Conservation (phyloP, 1,140 invertebrate genomes). For the Pseudomyrmex cubaensis region DNA sequence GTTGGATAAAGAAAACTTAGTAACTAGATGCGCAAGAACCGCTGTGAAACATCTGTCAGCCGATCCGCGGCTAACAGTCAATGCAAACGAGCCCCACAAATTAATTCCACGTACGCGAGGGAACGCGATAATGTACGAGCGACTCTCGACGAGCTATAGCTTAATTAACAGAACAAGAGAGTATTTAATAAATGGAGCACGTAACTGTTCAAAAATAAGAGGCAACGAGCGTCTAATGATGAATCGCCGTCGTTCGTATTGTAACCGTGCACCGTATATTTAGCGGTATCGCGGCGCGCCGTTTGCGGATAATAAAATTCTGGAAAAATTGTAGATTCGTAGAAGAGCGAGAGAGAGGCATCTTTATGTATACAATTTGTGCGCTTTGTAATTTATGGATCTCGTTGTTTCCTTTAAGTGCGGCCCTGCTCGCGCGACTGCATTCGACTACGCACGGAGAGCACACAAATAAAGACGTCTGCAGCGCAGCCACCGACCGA, state of each 20-base stretch:
- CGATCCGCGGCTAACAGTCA: conserved; percentile 33
- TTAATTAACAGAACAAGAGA: conserved; percentile 57
- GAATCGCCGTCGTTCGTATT: background rate
- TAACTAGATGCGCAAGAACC: conserved; percentile 3
- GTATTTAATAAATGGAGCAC: conserved; percentile 37
- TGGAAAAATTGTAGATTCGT: background rate
- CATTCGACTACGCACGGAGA: conserved; percentile 8
- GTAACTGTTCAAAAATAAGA: conserved; percentile 26
- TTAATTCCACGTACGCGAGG: conserved; percentile 55
- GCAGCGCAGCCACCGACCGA: conserved; percentile 29
- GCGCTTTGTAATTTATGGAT: background rate
- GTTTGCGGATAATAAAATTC: background rate
- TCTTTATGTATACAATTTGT: no score
- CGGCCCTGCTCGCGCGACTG: conserved; percentile 1
- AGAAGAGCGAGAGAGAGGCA: no score
- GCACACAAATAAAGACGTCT: conserved; percentile 40
- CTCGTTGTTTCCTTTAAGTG: background rate
- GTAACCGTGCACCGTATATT: background rate
- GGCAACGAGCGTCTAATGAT: conserved; percentile 1
- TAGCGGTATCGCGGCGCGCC: background rate
- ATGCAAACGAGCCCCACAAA: conserved; percentile 59
- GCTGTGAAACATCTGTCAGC: background rate
- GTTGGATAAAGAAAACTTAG: conserved; percentile 11
- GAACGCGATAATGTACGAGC: conserved; percentile 37
- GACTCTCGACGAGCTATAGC: conserved; percentile 5